Conservation (phyloP, 2,797 vertebrate species). For the Rhynchonycteris naso region DNA sequence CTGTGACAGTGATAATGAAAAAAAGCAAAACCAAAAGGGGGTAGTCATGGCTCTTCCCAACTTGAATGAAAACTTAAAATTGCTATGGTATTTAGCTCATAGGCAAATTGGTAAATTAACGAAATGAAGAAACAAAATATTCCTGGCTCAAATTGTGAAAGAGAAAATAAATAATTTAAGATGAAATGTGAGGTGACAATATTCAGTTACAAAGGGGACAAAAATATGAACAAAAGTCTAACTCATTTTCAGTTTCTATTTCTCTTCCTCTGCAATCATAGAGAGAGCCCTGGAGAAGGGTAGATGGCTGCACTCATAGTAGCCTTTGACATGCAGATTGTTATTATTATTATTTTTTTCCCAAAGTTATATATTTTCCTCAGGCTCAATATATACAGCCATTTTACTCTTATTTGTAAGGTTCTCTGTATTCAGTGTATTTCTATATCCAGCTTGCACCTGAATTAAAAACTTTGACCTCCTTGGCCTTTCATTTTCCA, state of each 20-base stretch:
- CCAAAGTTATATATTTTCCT: not conserved
- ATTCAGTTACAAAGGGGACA: conserved; percentile 73
- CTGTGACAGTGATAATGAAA: conserved; percentile 82
- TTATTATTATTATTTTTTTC: conserved; percentile 13
- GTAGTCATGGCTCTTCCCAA: conserved; percentile 82
- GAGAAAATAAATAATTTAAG: conserved; percentile 87
- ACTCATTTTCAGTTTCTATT: not conserved
- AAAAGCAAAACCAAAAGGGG: conserved; percentile 77
- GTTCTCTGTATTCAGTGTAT: conserved; percentile 1
- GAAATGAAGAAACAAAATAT: conserved; percentile 85
- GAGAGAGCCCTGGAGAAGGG: rapidly evolving
- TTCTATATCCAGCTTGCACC: conserved; percentile 45
- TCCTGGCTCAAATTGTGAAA: conserved; percentile 83
- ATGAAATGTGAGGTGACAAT: conserved; percentile 81
- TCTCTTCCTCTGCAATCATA: not conserved
- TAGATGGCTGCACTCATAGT: not conserved
- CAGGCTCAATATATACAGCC: not conserved
- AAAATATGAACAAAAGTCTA: conserved; percentile 66
- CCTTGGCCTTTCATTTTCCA: conserved; percentile 51
- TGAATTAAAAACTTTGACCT: conserved; percentile 51
- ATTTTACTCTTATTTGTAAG: conserved; percentile 33
- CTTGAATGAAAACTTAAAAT: conserved; percentile 87
- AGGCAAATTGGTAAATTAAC: conserved; percentile 88
- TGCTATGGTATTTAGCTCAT: conserved; percentile 84
- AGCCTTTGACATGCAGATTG: not conserved